Conservation (phyloP, 64 coral and sea anemone species). For the Dendrophyllia cribrosa region DNA sequence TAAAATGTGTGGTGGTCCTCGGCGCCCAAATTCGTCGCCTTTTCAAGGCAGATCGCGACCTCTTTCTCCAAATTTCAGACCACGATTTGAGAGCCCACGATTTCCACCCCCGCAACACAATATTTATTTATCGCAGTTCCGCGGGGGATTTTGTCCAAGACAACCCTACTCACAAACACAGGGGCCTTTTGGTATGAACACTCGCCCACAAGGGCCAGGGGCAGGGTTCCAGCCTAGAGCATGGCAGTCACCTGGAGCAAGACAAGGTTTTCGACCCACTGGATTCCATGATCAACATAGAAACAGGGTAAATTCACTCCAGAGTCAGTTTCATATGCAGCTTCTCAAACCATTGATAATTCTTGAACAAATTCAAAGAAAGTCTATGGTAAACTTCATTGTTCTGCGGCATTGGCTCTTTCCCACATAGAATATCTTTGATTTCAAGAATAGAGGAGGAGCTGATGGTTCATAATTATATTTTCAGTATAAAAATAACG, state of each 20-base stretch:
- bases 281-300: too few relatives aligned
- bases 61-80: slow-evolving; percentile 25
- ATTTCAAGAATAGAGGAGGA: too few relatives aligned
- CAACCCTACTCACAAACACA: background rate
- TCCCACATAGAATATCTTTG: too few relatives aligned
- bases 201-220: background rate
- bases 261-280: background rate
- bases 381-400: too few relatives aligned
- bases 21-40: background rate
- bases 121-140: slow-evolving; percentile 13
- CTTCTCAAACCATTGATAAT: too few relatives aligned
- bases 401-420: too few relatives aligned
- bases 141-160: slow-evolving; percentile 7
- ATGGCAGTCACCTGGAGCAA: slow-evolving; percentile 9
- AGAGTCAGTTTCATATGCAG: too few relatives aligned
- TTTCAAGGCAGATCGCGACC: slow-evolving; percentile 19
- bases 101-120: background rate
- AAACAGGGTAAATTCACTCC: too few relatives aligned
- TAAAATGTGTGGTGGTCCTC: slow-evolving; percentile 27
- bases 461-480: too few relatives aligned
- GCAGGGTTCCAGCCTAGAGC: slow-evolving; percentile 1
- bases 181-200: background rate
- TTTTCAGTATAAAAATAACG: too few relatives aligned
- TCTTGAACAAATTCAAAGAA: too few relatives aligned
- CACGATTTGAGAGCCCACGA: slow-evolving; percentile 3